Conservation (phyloP, 2,888 invertebrate genomes). For the Ernsta delagoae region DNA sequence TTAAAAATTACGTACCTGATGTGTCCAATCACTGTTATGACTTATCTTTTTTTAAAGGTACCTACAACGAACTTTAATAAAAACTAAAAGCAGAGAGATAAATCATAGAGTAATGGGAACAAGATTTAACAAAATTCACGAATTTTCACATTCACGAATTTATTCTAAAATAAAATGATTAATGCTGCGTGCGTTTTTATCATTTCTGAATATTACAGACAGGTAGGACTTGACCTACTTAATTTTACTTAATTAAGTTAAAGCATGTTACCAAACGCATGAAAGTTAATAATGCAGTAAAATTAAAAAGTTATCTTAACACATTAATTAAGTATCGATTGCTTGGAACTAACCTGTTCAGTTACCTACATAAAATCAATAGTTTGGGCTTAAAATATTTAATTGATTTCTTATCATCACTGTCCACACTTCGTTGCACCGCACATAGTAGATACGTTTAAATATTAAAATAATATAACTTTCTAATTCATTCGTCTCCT, state of each 20-base stretch:
- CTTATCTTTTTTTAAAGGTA: too few species aligned
- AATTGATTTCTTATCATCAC: conserved; percentile 1
- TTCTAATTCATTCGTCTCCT: not conserved
- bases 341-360: not conserved
- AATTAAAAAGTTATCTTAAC: conserved; percentile 2
- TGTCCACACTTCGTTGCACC: conserved; percentile 28
- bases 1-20: too few species aligned
- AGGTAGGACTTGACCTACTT: not conserved
- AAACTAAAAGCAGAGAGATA: too few species aligned
- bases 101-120: too few species aligned
- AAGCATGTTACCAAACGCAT: conserved; percentile 39
- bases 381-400: not conserved
- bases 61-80: too few species aligned
- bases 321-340: conserved; percentile 16
- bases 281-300: conserved; percentile 13
- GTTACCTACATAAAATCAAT: not conserved
- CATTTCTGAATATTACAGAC: not conserved
- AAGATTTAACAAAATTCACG: too few species aligned
- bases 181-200: conserved; percentile 17
- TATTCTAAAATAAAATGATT: not conserved
- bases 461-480: conserved; percentile 1
- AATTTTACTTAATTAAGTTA: conserved; percentile 18
- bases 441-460: conserved; percentile 27
- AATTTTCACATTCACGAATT: too few species aligned
- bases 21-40: too few species aligned